Conservation (phyloP, 2,113 vertebrate genomes). For the Epinephelus fuscoguttatus region DNA sequence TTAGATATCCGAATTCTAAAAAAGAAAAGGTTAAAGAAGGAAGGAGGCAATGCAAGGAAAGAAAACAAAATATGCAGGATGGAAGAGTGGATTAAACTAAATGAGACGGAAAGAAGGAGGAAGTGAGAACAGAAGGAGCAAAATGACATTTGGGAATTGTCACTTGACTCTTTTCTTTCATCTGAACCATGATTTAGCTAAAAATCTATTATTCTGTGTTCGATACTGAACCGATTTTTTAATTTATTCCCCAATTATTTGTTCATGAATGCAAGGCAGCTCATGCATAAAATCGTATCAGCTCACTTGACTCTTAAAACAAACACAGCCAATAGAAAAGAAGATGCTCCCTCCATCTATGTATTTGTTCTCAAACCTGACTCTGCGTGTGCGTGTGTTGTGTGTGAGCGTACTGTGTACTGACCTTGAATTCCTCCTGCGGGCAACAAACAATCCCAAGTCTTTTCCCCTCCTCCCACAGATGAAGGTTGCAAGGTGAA, state of each 20-base stretch:
- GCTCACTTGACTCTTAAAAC: slow-evolving; percentile 7
- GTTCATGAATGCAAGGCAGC: background rate
- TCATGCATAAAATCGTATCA: slow-evolving; percentile 22
- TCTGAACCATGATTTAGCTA: background rate
- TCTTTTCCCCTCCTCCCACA: slow-evolving; percentile 66
- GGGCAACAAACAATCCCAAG: slow-evolving; percentile 74
- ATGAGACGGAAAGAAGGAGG: background rate
- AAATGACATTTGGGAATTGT: background rate
- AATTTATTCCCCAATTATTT: slow-evolving; percentile 18
- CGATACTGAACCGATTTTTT: slow-evolving; percentile 17
- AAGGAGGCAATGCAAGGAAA: background rate
- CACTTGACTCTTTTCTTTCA: background rate
- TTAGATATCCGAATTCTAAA: slow-evolving; percentile 19
- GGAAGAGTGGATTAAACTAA: background rate
- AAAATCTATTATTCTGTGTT: background rate
- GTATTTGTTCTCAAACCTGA: slow-evolving; percentile 26
- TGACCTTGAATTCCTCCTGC: slow-evolving; percentile 81
- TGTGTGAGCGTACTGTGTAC: slow-evolving; percentile 37
- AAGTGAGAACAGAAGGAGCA: background rate
- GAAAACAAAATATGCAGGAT: background rate
- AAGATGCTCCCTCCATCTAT: slow-evolving; percentile 2
- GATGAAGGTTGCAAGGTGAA: slow-evolving; percentile 69
- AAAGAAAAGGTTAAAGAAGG: background rate
- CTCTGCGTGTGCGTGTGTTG: background rate
- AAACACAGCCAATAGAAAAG: slow-evolving; percentile 31